Evolutionary conservation across 2,888 invertebrate genomes (phyloP).

Genomic region (Archips crataeganus): DNA sequence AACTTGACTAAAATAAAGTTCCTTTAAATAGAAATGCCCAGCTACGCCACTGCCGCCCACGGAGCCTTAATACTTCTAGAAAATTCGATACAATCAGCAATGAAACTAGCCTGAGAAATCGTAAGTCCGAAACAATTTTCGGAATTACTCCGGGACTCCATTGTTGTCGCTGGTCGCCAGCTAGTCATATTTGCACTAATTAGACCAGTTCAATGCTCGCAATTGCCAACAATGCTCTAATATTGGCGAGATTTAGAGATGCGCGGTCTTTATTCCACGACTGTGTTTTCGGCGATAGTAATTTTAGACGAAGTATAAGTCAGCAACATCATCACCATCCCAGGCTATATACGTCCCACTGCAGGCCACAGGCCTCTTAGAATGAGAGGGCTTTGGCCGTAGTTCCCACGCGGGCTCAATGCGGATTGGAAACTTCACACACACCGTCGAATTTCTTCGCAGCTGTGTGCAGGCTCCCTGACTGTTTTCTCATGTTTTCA

Average conservation of each 20-base stretch:
- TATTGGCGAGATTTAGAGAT: constrained; percentile 4
- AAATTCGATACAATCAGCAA: not conserved
- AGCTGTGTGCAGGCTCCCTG: no score
- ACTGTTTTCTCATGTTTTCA: no score
- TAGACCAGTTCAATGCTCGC: constrained; percentile 50
- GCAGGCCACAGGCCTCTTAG: no score
- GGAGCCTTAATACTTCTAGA: not conserved
- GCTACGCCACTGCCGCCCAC: no score
- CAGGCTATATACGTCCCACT: no score
- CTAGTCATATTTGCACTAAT: constrained; percentile 51
- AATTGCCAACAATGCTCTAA: constrained; percentile 1
- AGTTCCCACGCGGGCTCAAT: no score
- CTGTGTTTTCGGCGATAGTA: not conserved
- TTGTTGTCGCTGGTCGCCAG: constrained; percentile 7
- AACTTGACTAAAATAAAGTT: no score
- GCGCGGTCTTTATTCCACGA: not conserved
- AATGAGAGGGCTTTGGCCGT: no score
- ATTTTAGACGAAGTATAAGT: not conserved
- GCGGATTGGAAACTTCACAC: no score
- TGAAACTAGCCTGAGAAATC: not conserved
- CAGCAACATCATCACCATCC: no score
- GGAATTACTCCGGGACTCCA: not conserved
- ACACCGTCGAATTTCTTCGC: no score
- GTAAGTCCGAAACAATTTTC: constrained; percentile 6
- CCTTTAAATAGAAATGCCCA: not conserved